Base-by-base conservation (phyloP, 1,140 invertebrate genomes). In the Panulirus ornatus region DNA sequence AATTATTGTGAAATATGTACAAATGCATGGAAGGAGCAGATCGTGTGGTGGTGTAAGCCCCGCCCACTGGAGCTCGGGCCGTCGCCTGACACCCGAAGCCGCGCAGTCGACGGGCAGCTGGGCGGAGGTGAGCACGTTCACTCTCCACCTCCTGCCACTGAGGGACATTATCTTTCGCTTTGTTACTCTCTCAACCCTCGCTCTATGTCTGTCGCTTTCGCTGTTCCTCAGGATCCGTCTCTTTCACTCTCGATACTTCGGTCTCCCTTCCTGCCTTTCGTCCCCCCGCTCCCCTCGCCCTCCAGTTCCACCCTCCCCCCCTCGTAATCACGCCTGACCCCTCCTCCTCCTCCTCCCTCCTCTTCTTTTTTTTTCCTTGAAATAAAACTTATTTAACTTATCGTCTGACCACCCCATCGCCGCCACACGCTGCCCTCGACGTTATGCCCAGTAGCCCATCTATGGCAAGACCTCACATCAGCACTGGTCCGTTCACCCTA, bases 51-150 rank as follows among this genome's bases (percentile, higher is more conserved):
- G 2, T n/a, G 2, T 40, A 83, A 66, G 81, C 81, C 16, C 81
- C 81, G 54, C 81, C 81, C 81, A 66, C 81, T 8, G 34, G 36
- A 66, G 54, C 5, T 9, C 11, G 22, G 34, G 27, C 34, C 58
- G 34, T 40, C 81, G 81, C 38, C 34, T 34, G 54, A 27, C 81
- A 58, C 47, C 19, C 30, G 34, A 54, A 58, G n/a, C n/a, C 81
- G 79, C 81, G 81, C 81, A 83, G 81, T 83, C 81, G 30, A n/a
- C 58, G 36, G 81, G 54, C 58, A 83, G 58, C 81, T 40, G 19
- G 1, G 51, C 3, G 1, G 54, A 40, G 14, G 51, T 19, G 36
- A 83, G 36, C 54, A 83, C 81, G 81, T 66, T 16, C 3, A 54
- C 36, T 16, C 2, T 40, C 58, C 44, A 22, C 42, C 0, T 51